Evolutionary conservation across 1,140 invertebrate species (phyloP).

Genomic region (Apis cerana): DNA sequence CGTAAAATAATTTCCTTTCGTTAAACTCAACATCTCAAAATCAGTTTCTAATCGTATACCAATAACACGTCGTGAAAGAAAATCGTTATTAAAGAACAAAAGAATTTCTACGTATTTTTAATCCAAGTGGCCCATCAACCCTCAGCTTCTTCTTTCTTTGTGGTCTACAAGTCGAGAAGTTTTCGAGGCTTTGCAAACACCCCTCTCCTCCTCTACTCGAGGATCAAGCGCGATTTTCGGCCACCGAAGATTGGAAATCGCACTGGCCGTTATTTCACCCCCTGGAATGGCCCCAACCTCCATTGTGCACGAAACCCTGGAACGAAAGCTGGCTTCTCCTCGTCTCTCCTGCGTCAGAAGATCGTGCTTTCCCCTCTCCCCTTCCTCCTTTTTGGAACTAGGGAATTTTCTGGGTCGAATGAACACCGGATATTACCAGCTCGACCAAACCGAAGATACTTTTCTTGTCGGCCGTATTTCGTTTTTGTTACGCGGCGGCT

Average conservation of each 20-base stretch:
- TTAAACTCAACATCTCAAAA: neutral
- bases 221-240: constrained; percentile 65
- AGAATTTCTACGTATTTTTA: constrained; percentile 76
- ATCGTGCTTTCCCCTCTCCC: neutral
- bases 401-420: constrained; percentile 1
- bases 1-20: neutral
- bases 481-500: too few species aligned
- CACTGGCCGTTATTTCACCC: constrained; percentile 53
- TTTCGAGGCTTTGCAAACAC: constrained; percentile 39
- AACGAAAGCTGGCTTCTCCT: neutral
- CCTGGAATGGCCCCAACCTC: constrained; percentile 13
- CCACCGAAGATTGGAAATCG: constrained; percentile 62
- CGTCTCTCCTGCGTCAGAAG: neutral
- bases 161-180: constrained; percentile 20
- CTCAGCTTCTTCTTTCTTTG: neutral
- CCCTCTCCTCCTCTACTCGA: constrained; percentile 12
- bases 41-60: neutral
- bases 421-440: constrained; percentile 33
- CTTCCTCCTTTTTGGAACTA: neutral
- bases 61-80: neutral
- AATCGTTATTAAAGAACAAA: constrained; percentile 72
- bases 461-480: constrained; percentile 4
- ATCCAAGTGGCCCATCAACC: constrained; percentile 60
- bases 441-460: constrained; percentile 6
- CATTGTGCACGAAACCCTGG: constrained; percentile 21